Base-by-base conservation (phyloP, 2,797 vertebrate genomes). In the Sebastes elongatus region DNA sequence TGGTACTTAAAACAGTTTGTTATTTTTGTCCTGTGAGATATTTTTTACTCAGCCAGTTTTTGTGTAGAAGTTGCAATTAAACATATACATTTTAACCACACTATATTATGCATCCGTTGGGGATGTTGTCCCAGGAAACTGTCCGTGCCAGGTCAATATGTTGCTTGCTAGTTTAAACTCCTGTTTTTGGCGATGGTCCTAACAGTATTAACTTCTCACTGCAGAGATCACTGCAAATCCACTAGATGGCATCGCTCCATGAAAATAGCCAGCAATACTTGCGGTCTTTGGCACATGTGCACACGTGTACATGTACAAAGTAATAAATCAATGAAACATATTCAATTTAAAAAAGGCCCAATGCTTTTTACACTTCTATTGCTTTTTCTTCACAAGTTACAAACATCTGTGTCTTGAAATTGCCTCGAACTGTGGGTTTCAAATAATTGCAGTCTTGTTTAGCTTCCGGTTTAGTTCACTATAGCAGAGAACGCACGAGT, bases 181-280 rank as follows among this genome's bases (percentile, higher is more conserved):
- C 42, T 23, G 10, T 30, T 56, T 56, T 16, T 67, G 52, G 27
- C 2, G 1, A 52, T 22, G 14, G 3, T 62, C 20, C 56, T 16
- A 35, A 52, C 63, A 33, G 35, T n/a, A 30, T 69, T 68, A 63
- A 57, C 32, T 25, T 71, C 66, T 49, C 33, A 35, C 33, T 35
- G 33, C 33, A 11, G 42, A 71, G 74, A 23, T 78, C 61, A 52
- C 23, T 52, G 57, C 32, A 75, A 78, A 83, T 67, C 74, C 63
- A 35, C 30, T n/a, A 16, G 22, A 25, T 77, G 33, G 59, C 69
- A 38, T 9, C 32, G 0, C 27, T 63, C 11, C 16, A n/a, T 49
- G 4, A 75, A 74, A 76, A 61, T 7, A 33, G 46, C 4, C 8
- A 52, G 11, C 16, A 49, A 52, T 52, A 60, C n/a, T 22, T 32